These are phyloP conservation scores for Sclerodermus sp. DNA, from an alignment of 2,888 invertebrate species.

Conservation along the genomic window DNA sequence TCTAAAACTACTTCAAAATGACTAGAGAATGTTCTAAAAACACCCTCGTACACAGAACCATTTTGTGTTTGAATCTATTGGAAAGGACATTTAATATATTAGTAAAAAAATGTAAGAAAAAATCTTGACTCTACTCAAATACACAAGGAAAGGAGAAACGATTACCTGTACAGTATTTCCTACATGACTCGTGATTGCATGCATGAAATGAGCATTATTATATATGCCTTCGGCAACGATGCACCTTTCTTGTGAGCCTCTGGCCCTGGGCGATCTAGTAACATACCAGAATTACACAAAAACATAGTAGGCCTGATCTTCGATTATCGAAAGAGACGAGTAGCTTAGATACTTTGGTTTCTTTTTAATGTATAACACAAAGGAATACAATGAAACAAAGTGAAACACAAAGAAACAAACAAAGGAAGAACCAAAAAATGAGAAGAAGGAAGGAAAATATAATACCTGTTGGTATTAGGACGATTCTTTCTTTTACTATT, in stretches of 20 bases:
- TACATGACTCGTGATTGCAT: conserved; percentile 82
- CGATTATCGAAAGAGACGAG: too few relatives aligned
- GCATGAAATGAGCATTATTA: conserved; percentile 87
- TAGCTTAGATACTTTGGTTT: too few relatives aligned
- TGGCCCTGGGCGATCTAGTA: conserved; percentile 69
- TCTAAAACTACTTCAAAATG: conserved; percentile 87
- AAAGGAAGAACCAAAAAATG: conserved; percentile 8
- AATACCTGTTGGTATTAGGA: conserved; percentile 75
- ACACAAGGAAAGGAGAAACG: background rate
- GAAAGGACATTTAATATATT: conserved; percentile 10
- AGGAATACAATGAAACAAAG: too few relatives aligned
- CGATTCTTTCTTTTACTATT: conserved; percentile 85
- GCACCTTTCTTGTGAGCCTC: conserved; percentile 60
- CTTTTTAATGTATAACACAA: too few relatives aligned
- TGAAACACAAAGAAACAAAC: conserved; percentile 1
- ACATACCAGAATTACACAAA: background rate
- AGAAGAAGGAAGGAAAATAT: conserved; percentile 18
- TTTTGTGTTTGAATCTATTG: conserved; percentile 75
- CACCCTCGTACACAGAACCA: conserved; percentile 84
- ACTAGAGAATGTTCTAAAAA: conserved; percentile 86
- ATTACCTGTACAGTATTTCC: conserved; percentile 75
- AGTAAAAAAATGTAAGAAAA: background rate
- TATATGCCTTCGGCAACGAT: conserved; percentile 84
- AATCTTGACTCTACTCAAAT: background rate
- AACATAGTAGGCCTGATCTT: too few relatives aligned